phyloP scores from a whole-genome alignment of 1,140 invertebrate species.

The Trichoplusia ni region DNA sequence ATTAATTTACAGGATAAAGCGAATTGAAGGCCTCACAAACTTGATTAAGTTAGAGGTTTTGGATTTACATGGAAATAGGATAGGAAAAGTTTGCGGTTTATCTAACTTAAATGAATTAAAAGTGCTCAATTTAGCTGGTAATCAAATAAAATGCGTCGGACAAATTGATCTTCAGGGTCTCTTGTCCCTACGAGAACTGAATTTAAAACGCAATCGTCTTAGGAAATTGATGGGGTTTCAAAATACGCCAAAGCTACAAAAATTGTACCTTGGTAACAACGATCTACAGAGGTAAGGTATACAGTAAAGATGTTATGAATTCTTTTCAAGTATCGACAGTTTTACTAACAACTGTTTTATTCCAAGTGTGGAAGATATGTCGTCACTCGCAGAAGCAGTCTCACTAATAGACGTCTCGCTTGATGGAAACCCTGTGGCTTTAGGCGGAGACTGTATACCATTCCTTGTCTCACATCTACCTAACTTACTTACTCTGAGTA shows the following conservation, averaged over 20 bases:
- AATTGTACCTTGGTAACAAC: slow-evolving; percentile 93
- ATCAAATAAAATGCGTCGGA: slow-evolving; percentile 89
- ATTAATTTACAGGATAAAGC: slow-evolving; percentile 83
- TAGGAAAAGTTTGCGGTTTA: slow-evolving; percentile 82
- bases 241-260: slow-evolving; percentile 89
- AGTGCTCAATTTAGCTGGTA: slow-evolving; percentile 95
- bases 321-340: not conserved
- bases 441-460: slow-evolving; percentile 88
- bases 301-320: not conserved
- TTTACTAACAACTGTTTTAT: slow-evolving; percentile 29
- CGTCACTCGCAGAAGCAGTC: slow-evolving; percentile 87
- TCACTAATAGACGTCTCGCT: slow-evolving; percentile 91
- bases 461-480: slow-evolving; percentile 91
- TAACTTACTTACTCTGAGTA: slow-evolving; percentile 85
- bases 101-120: slow-evolving; percentile 87
- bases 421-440: slow-evolving; percentile 92
- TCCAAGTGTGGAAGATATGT: slow-evolving; percentile 91
- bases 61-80: slow-evolving; percentile 95
- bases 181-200: slow-evolving; percentile 90
- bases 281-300: slow-evolving; percentile 87
- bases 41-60: slow-evolving; percentile 91
- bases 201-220: slow-evolving; percentile 92
- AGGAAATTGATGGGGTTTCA: slow-evolving; percentile 92
- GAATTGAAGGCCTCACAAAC: slow-evolving; percentile 88
- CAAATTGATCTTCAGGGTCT: slow-evolving; percentile 89